Conservation (phyloP, 2,113 vertebrate species). For the Lophius piscatorius region DNA sequence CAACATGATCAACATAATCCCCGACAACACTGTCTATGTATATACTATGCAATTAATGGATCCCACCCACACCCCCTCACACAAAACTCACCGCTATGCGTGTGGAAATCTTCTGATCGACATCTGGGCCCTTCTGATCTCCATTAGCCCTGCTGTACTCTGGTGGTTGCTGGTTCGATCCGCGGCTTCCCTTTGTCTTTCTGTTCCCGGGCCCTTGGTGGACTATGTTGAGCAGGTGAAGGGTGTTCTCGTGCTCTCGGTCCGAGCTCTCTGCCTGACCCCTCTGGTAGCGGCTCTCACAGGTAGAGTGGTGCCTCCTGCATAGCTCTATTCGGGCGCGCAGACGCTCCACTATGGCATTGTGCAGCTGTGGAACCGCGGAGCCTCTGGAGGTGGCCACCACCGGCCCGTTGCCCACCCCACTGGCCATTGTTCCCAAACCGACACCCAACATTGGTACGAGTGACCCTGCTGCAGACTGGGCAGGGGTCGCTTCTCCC, state of each 20-base stretch:
- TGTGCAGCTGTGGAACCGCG: conserved; percentile 88
- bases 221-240: conserved; percentile 91
- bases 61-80: not conserved
- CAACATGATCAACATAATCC: too few species aligned
- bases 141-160: conserved; percentile 82
- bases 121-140: conserved; percentile 78
- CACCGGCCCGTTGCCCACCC: conserved; percentile 67
- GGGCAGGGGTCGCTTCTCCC: conserved; percentile 92
- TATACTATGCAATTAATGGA: not conserved
- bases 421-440: conserved; percentile 79
- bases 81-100: conserved; percentile 90
- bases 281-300: conserved; percentile 90
- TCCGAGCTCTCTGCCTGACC: conserved; percentile 89
- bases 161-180: conserved; percentile 71
- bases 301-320: conserved; percentile 93
- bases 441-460: conserved; percentile 80
- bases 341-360: conserved; percentile 93
- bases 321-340: conserved; percentile 93
- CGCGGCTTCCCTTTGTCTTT: conserved; percentile 84
- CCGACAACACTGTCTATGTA: too few species aligned
- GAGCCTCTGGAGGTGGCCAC: conserved; percentile 81
- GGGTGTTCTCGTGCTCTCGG: conserved; percentile 89
- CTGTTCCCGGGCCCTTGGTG: conserved; percentile 87
- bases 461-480: conserved; percentile 82
- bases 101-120: conserved; percentile 86